Conservation (phyloP, 2,113 vertebrate species). For the Mesoclemmys tuberculata region DNA sequence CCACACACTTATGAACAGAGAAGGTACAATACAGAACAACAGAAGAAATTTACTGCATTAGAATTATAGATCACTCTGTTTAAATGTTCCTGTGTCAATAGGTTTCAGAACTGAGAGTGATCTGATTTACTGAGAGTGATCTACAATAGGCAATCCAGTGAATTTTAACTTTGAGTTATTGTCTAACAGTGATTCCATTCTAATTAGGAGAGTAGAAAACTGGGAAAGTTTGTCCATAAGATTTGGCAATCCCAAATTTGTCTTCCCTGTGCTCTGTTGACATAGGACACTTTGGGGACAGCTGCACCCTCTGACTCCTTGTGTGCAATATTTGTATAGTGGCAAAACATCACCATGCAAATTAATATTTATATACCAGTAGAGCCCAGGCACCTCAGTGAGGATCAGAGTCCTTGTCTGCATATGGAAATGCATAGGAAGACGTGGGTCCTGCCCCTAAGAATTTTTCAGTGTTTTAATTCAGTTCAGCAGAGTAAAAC, state of each 20-base stretch:
- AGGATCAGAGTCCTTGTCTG: not conserved
- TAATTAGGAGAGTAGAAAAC: not conserved
- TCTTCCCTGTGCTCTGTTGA: not conserved
- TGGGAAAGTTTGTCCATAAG: not conserved
- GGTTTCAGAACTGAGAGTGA: not conserved
- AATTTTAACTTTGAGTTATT: not conserved
- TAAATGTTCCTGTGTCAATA: accelerated
- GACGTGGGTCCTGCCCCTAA: not conserved
- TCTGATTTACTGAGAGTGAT: not conserved
- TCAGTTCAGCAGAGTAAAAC: conserved; percentile 17
- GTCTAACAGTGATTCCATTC: too few species aligned
- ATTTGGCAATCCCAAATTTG: not conserved
- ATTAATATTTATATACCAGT: not conserved
- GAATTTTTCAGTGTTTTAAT: not conserved
- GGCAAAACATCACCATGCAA: not conserved
- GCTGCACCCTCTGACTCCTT: not conserved
- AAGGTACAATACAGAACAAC: not conserved
- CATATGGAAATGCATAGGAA: accelerated
- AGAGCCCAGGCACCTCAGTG: not conserved
- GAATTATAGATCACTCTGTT: not conserved
- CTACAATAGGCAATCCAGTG: not conserved
- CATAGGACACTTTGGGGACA: not conserved
- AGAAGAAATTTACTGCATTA: not conserved
- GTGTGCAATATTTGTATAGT: not conserved
- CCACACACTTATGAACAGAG: not conserved